A percentile compares a stretch with the other conserved stretches of the same genome.
phyloP scores from a whole-genome alignment of 2,113 vertebrate genomes.

The Leucosticte australis region DNA sequence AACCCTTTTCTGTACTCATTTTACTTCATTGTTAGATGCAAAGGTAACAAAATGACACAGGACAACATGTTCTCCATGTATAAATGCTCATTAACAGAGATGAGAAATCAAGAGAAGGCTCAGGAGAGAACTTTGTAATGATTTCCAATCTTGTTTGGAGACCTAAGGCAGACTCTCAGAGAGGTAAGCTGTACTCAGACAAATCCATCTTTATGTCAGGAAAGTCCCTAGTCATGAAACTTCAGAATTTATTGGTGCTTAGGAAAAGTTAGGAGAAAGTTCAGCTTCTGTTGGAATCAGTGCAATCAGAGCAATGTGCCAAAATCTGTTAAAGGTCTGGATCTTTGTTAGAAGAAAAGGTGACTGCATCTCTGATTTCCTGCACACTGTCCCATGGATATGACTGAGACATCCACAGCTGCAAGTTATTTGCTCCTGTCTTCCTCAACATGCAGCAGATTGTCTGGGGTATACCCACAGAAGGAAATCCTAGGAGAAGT shows the following conservation, averaged over 20 bases:
- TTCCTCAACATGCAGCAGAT: not conserved
- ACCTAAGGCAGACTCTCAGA: not conserved
- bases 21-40: not conserved
- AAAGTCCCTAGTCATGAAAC: not conserved
- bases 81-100: constrained; percentile 11
- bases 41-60: not conserved
- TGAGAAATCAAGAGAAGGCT: not conserved
- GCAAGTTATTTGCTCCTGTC: not conserved
- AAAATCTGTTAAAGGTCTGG: not conserved
- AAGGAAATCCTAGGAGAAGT: not conserved
- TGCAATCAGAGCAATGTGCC: not conserved
- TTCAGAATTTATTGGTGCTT: not conserved
- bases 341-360: not conserved
- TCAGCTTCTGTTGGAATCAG: not conserved
- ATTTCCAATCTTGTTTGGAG: not conserved
- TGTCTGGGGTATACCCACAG: not conserved
- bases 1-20: not conserved
- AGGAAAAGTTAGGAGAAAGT: not conserved
- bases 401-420: not conserved
- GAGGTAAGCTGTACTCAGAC: not conserved
- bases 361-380: not conserved
- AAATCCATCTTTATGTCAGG: constrained; percentile 6
- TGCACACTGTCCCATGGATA: not conserved
- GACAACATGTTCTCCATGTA: not conserved
- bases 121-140: constrained; percentile 12